These are phyloP conservation scores for Excalfactoria chinensis DNA, from an alignment of 2,113 vertebrate species.

Conservation along the genomic window DNA sequence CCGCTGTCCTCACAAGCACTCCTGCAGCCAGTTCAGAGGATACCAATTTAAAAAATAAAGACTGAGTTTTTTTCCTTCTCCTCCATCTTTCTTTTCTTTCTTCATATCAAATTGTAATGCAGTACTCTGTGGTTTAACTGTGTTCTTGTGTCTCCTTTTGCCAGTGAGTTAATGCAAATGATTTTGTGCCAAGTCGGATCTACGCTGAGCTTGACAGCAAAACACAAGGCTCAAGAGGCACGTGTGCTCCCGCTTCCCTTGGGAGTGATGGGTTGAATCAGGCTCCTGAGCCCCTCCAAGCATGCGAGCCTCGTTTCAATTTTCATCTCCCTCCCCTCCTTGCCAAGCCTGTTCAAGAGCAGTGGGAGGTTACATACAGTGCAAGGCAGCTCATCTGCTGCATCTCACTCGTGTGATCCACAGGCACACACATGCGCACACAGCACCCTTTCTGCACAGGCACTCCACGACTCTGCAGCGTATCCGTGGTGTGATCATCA, in stretches of 20 bases:
- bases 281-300: neutral
- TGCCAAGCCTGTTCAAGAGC: constrained; percentile 24
- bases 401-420: neutral
- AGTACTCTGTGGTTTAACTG: neutral
- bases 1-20: neutral
- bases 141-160: neutral
- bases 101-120: neutral
- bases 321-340: constrained; percentile 16
- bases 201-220: neutral
- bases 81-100: neutral
- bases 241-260: neutral
- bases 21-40: neutral
- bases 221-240: neutral
- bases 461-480: neutral
- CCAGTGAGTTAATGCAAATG: neutral
- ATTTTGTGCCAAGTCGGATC: neutral
- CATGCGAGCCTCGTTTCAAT: constrained; percentile 3
- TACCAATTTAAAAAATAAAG: neutral
- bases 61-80: neutral
- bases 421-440: rapidly evolving
- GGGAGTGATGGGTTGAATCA: rapidly evolving
- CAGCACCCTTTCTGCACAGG: neutral
- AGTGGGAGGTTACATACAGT: constrained; percentile 43
- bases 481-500: neutral
- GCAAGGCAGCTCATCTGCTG: constrained; percentile 38